Evolutionary conservation across 2,888 invertebrate species (phyloP).

Genomic region (Hofmannophila pseudospretella): DNA sequence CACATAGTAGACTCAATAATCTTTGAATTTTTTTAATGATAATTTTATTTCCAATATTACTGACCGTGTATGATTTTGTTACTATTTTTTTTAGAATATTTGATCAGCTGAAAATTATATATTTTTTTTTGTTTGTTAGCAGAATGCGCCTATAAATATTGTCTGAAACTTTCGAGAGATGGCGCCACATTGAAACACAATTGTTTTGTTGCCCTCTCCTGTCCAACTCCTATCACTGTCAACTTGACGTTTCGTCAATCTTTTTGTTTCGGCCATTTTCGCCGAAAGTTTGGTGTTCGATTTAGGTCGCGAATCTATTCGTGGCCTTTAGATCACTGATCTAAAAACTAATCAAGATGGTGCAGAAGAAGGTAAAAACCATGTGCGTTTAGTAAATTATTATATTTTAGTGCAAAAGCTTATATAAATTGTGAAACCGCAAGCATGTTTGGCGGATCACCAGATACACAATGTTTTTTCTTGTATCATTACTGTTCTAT

Average conservation of each 20-base stretch:
- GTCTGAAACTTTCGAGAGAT: too few relatives aligned
- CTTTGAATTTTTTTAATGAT: too few relatives aligned
- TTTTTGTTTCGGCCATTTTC: slow-evolving; percentile 74
- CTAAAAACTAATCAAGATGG: slow-evolving; percentile 70
- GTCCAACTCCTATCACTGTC: not conserved
- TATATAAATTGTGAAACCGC: slow-evolving; percentile 32
- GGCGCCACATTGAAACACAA: too few relatives aligned
- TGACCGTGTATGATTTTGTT: too few relatives aligned
- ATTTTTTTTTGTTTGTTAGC: too few relatives aligned
- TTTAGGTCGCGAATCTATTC: slow-evolving; percentile 71
- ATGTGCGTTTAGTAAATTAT: slow-evolving; percentile 62
- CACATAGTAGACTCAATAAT: too few relatives aligned
- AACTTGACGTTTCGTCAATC: slow-evolving; percentile 27
- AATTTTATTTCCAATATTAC: too few relatives aligned
- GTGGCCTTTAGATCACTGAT: slow-evolving; percentile 69
- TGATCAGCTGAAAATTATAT: too few relatives aligned
- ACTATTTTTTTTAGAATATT: too few relatives aligned
- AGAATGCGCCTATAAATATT: too few relatives aligned
- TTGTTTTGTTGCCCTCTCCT: too few relatives aligned
- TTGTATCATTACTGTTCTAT: slow-evolving; percentile 23
- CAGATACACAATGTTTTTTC: slow-evolving; percentile 35
- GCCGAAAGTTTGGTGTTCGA: slow-evolving; percentile 70
- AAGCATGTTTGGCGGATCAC: slow-evolving; percentile 33
- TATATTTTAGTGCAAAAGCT: slow-evolving; percentile 47
- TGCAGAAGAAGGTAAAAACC: slow-evolving; percentile 77